Conservation (phyloP, 2,888 invertebrate species). For the Hoplodrina ambigua region DNA sequence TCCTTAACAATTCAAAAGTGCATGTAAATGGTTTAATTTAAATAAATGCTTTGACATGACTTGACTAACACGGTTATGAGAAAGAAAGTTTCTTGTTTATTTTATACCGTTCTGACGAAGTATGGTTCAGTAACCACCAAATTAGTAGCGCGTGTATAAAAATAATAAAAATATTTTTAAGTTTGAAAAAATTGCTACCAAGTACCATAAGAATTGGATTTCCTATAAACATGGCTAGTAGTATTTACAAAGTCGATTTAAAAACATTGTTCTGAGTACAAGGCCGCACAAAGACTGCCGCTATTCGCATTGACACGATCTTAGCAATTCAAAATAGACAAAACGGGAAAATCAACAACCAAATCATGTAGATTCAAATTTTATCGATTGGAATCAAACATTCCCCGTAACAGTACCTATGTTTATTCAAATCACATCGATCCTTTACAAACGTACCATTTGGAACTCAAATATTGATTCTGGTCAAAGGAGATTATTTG, state of each 20-base stretch:
- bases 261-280: constrained; percentile 41
- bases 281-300: constrained; percentile 29
- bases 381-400: constrained; percentile 65
- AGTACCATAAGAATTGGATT: background rate
- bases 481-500: constrained; percentile 82
- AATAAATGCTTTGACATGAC: no score
- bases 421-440: constrained; percentile 81
- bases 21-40: background rate
- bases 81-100: constrained; percentile 2
- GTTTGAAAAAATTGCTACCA: no score
- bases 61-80: background rate
- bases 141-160: no score
- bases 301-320: constrained; percentile 39
- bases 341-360: constrained; percentile 56
- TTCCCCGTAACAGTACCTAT: constrained; percentile 69
- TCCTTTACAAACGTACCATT: constrained; percentile 73
- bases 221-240: background rate
- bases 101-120: background rate
- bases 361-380: constrained; percentile 67
- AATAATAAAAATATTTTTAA: no score
- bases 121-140: background rate
- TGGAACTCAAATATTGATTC: constrained; percentile 77
- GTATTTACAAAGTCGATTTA: constrained; percentile 14
- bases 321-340: constrained; percentile 61
- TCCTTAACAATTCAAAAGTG: background rate